phyloP scores from a whole-genome alignment of 2,113 vertebrate genomes.

The Strigops habroptila region DNA sequence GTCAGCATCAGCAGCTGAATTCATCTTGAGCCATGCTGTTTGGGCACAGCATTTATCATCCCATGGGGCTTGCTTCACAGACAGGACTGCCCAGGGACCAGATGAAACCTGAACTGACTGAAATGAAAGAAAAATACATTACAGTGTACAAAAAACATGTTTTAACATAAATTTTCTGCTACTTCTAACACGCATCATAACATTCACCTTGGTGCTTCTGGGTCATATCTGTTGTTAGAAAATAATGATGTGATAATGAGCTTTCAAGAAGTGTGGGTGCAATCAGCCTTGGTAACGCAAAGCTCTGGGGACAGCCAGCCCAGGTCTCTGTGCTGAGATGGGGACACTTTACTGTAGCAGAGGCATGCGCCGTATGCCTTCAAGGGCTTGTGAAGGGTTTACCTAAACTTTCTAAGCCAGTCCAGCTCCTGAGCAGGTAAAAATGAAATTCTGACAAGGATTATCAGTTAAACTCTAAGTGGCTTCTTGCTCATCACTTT shows the following conservation, averaged over 20 bases:
- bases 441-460: not conserved
- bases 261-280: not conserved
- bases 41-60: not conserved
- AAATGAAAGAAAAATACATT: not conserved
- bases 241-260: not conserved
- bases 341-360: not conserved
- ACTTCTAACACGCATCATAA: rapidly evolving
- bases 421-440: not conserved
- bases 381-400: not conserved
- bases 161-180: not conserved
- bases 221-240: not conserved
- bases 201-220: not conserved
- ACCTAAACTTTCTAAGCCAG: not conserved
- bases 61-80: not conserved
- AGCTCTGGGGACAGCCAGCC: not conserved
- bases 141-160: not conserved
- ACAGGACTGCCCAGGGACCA: not conserved
- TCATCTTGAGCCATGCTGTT: rapidly evolving
- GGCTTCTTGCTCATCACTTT: slow-evolving; percentile 21
- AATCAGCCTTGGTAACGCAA: not conserved
- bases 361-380: not conserved
- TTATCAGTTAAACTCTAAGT: not conserved
- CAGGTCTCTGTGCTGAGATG: not conserved
- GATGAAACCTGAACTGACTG: not conserved
- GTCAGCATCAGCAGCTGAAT: not conserved